Base-by-base conservation (phyloP, 2,888 invertebrate species). In the Nesidiocoris tenuis region DNA sequence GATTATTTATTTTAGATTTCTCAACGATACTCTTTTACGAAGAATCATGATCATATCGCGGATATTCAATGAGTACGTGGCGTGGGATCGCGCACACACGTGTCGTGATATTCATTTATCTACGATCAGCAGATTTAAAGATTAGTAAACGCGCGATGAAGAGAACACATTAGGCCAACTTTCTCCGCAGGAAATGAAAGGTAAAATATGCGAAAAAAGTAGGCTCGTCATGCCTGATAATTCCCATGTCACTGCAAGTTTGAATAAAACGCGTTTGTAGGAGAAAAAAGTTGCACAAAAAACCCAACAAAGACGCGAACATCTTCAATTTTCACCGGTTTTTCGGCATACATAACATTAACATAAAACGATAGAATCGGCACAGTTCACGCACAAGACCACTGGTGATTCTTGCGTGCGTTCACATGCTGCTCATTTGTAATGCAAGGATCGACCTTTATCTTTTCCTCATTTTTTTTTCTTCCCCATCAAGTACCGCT, bases 361-460 rank as follows among this genome's bases (percentile, higher is more conserved):
- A 56, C 67, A 67, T 55, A 67, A 21, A 67, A 67, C 54, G 67
- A 22, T 56, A 18, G 23, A 54, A 67, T 67, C 55, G 67, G 55
- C 67, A 67, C 56, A 67, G 67, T 67, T 67, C 67, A 55, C 67
- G 67, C 54, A 39, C 67, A 12, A 18, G 56, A 67, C 54, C 55
- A 56, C n/a, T n/a, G 56, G 67, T 22, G 54, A 67, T 55, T 55
- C 23, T 56, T 56, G 67, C 54, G 67, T 67, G 67, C 39, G 54
- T 67, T 67, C 67, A 55, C 67, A 67, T 55, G 67, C 2, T 56
- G 55, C 67, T 67, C 67, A 67, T 67, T 67, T 67, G 21, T 21
- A 67, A 67, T 67, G 54, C 67, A 56, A 56, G 67, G 67, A 19
- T 56, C 67, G 67, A 21, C 67, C 67, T 67, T 67, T 67, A 67